Conservation (phyloP, 2,113 vertebrate genomes). For the Nycticorax nycticorax region DNA sequence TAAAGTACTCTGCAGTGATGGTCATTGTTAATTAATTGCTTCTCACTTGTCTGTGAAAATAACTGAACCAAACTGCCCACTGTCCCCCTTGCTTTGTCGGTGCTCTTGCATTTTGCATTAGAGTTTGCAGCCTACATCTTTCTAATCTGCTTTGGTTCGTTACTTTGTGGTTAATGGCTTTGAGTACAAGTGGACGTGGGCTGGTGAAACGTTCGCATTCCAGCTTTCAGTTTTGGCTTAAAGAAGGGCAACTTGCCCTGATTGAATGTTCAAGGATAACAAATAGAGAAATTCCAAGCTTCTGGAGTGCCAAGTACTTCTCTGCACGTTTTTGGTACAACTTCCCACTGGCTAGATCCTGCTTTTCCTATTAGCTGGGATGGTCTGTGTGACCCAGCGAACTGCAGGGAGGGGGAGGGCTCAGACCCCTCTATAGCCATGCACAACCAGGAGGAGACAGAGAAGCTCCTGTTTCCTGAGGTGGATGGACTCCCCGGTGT, state of each 20-base stretch:
- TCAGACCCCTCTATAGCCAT: not conserved
- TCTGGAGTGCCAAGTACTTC: not conserved
- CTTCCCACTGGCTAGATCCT: not conserved
- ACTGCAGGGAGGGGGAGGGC: not conserved
- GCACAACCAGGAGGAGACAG: not conserved
- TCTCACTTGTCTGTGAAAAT: constrained; percentile 7
- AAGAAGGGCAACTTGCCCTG: not conserved
- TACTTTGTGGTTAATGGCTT: not conserved
- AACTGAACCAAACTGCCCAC: not conserved
- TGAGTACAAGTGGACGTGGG: accelerated
- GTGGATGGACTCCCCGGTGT: not conserved
- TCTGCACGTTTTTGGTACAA: not conserved
- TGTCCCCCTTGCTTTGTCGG: not conserved
- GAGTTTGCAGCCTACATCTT: not conserved
- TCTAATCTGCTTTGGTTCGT: not conserved
- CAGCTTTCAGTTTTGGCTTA: not conserved
- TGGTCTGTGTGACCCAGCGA: not conserved
- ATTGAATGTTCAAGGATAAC: not conserved
- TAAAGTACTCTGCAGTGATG: not conserved
- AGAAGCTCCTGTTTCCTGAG: constrained; percentile 1
- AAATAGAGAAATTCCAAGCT: not conserved
- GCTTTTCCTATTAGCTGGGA: constrained; percentile 1
- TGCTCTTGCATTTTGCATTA: not conserved
- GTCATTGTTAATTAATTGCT: not conserved
- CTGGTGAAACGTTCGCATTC: not conserved